A percentile compares a stretch with the other conserved stretches of the same genome.
phyloP scores from a whole-genome alignment of 1,140 invertebrate genomes.

The Oppia nitens region DNA sequence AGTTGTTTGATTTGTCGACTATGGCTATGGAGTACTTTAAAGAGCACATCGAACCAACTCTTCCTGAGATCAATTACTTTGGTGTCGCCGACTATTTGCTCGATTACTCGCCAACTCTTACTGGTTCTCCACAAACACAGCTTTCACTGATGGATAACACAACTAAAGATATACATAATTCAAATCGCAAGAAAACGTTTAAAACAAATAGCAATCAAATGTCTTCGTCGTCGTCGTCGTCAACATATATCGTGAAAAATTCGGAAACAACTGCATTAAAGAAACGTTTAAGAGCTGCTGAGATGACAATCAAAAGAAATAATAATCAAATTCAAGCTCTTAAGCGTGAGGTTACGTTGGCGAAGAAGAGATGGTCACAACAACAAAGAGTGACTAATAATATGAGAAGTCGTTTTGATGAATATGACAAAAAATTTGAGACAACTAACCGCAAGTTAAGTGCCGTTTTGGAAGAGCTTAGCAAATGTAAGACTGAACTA shows the following conservation, averaged over 20 bases:
- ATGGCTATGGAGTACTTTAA: conserved; percentile 89
- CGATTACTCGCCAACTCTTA: conserved; percentile 32
- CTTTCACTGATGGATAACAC: background rate
- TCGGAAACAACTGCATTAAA: background rate
- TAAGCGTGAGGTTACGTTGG: background rate
- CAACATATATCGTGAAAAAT: background rate
- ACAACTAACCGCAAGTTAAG: conserved; percentile 70
- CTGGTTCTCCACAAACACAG: background rate
- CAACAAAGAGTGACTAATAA: conserved; percentile 59
- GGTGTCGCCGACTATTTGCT: conserved; percentile 49
- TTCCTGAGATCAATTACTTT: conserved; percentile 71
- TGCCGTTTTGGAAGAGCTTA: conserved; percentile 65
- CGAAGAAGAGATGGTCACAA: background rate
- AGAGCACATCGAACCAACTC: conserved; percentile 64
- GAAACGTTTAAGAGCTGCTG: background rate
- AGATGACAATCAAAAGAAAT: background rate
- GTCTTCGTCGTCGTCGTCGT: too few relatives aligned
- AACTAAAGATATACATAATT: background rate
- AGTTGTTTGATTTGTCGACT: conserved; percentile 73
- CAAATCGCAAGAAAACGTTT: background rate
- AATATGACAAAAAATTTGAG: conserved; percentile 74
- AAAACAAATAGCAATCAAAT: background rate
- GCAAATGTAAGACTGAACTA: conserved; percentile 34
- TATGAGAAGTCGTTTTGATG: conserved; percentile 59
- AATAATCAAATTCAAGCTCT: background rate